phyloP scores from a whole-genome alignment of 37 sponge, comb jelly and placozoan genomes.

The Theonella swinhoei region DNA sequence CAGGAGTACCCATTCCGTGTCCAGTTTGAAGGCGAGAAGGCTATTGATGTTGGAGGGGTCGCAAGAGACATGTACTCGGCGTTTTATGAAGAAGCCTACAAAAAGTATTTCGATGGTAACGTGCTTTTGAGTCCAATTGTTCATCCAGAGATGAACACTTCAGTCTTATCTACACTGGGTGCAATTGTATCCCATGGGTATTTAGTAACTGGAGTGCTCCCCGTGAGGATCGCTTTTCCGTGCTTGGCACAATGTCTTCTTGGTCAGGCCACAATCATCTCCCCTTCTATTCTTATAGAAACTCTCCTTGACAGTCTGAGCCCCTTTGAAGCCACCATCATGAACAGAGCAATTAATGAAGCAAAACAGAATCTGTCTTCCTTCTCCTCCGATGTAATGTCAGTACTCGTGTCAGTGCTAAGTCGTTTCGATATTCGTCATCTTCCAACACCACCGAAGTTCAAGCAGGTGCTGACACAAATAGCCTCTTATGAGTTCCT shows the following conservation, averaged over 20 bases:
- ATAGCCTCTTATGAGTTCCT: slow-evolving; percentile 23
- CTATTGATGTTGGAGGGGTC: slow-evolving; percentile 15
- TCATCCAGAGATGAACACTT: neutral
- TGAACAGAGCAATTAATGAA: neutral
- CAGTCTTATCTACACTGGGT: slow-evolving; percentile 13
- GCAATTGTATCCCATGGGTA: slow-evolving; percentile 14
- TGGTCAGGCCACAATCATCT: neutral
- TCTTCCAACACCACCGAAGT: slow-evolving; percentile 13
- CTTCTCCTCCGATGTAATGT: neutral
- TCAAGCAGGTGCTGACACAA: neutral
- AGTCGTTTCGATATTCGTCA: slow-evolving; percentile 24
- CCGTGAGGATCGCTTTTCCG: slow-evolving; percentile 4
- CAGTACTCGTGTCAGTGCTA: slow-evolving; percentile 1
- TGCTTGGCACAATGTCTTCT: neutral
- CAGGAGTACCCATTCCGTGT: neutral
- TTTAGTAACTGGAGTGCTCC: neutral
- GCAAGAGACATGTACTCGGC: neutral
- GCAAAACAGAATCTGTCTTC: neutral
- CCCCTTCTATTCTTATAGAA: neutral
- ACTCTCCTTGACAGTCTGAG: neutral
- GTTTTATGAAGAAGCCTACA: neutral
- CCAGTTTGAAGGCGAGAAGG: neutral
- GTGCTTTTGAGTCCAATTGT: neutral
- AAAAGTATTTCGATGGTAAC: neutral
- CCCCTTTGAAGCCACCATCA: neutral